Evolutionary conservation across 2,797 vertebrate genomes (phyloP).

Genomic region (Phalloptychus januarius): DNA sequence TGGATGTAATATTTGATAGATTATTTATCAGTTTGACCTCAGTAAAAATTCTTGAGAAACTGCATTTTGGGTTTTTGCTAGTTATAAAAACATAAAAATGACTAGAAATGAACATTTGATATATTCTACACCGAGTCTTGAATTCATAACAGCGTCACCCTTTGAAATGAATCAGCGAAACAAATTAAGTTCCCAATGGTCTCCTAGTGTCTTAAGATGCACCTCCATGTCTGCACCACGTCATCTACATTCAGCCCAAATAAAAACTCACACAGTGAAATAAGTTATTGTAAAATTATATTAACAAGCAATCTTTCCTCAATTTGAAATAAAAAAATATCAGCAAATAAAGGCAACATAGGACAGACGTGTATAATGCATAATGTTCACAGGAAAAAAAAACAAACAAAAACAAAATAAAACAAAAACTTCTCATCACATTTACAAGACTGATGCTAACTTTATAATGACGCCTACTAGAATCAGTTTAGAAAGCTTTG

Average conservation of each 20-base stretch:
- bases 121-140: not conserved
- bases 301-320: slow-evolving; percentile 86
- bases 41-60: not conserved
- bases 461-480: slow-evolving; percentile 78
- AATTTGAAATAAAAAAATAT: slow-evolving; percentile 82
- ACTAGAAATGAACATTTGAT: not conserved
- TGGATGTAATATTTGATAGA: not conserved
- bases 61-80: not conserved
- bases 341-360: slow-evolving; percentile 83
- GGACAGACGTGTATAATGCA: slow-evolving; percentile 79
- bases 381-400: slow-evolving; percentile 75
- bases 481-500: slow-evolving; percentile 77
- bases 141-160: not conserved
- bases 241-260: slow-evolving; percentile 3
- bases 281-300: slow-evolving; percentile 89
- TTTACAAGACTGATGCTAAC: slow-evolving; percentile 81
- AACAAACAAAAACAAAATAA: slow-evolving; percentile 4
- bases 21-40: not conserved
- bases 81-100: not conserved
- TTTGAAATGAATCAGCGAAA: not conserved
- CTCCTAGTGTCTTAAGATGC: not conserved
- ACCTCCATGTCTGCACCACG: not conserved
- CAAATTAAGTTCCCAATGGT: not conserved
- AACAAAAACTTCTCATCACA: slow-evolving; percentile 73
- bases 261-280: slow-evolving; percentile 60